phyloP scores from a whole-genome alignment of 2,888 invertebrate species.

The Belgica antarctica region DNA sequence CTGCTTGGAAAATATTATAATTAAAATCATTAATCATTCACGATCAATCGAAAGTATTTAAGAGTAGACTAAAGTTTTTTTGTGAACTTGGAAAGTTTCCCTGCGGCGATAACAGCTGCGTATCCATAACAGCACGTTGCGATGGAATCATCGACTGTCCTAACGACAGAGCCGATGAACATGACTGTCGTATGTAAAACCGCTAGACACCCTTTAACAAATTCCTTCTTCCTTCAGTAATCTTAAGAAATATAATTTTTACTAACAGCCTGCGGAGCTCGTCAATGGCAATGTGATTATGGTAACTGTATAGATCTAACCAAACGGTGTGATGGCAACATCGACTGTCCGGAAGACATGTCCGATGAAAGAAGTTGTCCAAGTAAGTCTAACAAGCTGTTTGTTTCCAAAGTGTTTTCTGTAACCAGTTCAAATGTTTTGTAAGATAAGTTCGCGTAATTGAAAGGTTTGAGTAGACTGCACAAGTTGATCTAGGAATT shows the following conservation, averaged over 20 bases:
- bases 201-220: neutral
- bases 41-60: constrained; percentile 42
- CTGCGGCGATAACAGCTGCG: constrained; percentile 72
- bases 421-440: neutral
- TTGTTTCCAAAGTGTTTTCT: neutral
- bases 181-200: constrained; percentile 61
- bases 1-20: constrained; percentile 41
- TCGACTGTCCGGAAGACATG: constrained; percentile 69
- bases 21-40: no score
- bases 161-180: constrained; percentile 64
- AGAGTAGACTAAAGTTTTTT: constrained; percentile 54
- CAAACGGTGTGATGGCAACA: constrained; percentile 64
- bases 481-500: neutral
- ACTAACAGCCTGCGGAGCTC: constrained; percentile 62
- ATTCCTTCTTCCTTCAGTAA: neutral
- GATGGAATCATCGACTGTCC: constrained; percentile 73
- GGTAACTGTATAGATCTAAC: constrained; percentile 64
- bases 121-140: constrained; percentile 67
- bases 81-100: constrained; percentile 62
- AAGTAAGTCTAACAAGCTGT: constrained; percentile 44
- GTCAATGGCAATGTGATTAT: constrained; percentile 72
- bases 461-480: constrained; percentile 12
- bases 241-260: neutral
- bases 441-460: neutral
- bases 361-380: constrained; percentile 71